These are phyloP conservation scores for Lethrus apterus DNA, from an alignment of 1,140 invertebrate genomes.

Conservation along the genomic window DNA sequence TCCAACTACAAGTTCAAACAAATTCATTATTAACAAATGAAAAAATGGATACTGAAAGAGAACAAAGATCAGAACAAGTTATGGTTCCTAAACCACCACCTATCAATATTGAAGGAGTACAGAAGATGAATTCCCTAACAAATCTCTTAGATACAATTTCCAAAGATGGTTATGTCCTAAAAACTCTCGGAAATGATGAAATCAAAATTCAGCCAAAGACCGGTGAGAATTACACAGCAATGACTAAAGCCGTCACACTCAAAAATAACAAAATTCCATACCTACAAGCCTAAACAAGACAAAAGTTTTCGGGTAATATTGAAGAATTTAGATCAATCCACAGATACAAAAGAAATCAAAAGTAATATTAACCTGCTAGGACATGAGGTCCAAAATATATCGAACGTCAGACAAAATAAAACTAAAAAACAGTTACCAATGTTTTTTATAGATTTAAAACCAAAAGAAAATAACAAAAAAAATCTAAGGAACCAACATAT, in stretches of 20 bases:
- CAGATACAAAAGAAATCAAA: background rate
- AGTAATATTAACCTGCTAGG: background rate
- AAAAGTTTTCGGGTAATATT: slow-evolving; percentile 1
- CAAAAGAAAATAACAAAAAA: slow-evolving; percentile 8
- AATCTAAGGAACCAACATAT: no score
- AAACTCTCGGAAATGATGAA: background rate
- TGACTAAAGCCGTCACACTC: background rate
- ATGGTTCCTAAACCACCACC: background rate
- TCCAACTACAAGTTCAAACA: background rate
- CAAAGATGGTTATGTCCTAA: no score
- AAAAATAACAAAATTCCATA: slow-evolving; percentile 8
- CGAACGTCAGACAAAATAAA: slow-evolving; percentile 7
- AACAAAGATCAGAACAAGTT: background rate
- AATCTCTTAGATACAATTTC: no score
- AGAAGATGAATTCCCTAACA: background rate
- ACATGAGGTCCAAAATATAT: slow-evolving; percentile 1
- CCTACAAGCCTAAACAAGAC: slow-evolving; percentile 2
- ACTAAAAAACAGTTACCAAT: background rate
- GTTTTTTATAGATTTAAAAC: slow-evolving; percentile 6
- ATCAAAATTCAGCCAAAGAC: background rate
- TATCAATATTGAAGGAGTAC: background rate
- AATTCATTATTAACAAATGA: background rate
- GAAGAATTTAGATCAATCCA: slow-evolving; percentile 6
- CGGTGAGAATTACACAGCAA: background rate
- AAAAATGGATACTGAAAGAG: no score